These are phyloP conservation scores for Bibio marci DNA, from an alignment of 2,888 invertebrate genomes.

Conservation along the genomic window DNA sequence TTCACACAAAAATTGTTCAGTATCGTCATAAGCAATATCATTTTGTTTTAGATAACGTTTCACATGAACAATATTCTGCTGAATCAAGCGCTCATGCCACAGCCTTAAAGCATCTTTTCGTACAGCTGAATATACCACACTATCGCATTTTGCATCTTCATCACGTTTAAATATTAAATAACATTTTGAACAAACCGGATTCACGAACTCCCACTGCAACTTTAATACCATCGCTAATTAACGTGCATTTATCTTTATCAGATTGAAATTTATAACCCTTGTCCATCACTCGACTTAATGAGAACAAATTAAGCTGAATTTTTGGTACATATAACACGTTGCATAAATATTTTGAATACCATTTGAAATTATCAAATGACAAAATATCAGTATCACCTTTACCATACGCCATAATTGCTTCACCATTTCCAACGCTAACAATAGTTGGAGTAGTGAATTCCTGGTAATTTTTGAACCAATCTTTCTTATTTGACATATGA, in stretches of 20 bases:
- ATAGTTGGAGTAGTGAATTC: constrained; percentile 3
- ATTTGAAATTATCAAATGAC: constrained; percentile 9
- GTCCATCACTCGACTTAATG: constrained; percentile 9
- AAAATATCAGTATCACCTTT: constrained; percentile 10
- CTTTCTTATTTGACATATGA: constrained; percentile 10
- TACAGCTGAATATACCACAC: background rate
- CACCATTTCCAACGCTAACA: constrained; percentile 11
- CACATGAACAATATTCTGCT: constrained; percentile 12
- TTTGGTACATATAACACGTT: constrained; percentile 11
- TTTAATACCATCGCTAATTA: constrained; percentile 4
- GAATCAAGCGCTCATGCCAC: constrained; percentile 14
- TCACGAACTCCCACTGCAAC: constrained; percentile 7
- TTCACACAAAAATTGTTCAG: constrained; percentile 10
- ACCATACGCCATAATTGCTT: constrained; percentile 8
- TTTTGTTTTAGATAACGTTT: constrained; percentile 8
- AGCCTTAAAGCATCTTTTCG: constrained; percentile 7
- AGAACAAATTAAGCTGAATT: constrained; percentile 11
- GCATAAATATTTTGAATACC: constrained; percentile 9
- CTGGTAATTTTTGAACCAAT: constrained; percentile 6
- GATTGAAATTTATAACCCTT: constrained; percentile 7
- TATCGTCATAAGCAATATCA: constrained; percentile 8
- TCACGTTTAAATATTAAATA: too few species aligned
- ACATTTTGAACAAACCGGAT: constrained; percentile 2
- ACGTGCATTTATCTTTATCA: constrained; percentile 6
- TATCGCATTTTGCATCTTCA: background rate